Evolutionary conservation across 37 sponge, comb jelly and placozoan genomes (phyloP).

Genomic region (Cladorhizidae sp.): DNA sequence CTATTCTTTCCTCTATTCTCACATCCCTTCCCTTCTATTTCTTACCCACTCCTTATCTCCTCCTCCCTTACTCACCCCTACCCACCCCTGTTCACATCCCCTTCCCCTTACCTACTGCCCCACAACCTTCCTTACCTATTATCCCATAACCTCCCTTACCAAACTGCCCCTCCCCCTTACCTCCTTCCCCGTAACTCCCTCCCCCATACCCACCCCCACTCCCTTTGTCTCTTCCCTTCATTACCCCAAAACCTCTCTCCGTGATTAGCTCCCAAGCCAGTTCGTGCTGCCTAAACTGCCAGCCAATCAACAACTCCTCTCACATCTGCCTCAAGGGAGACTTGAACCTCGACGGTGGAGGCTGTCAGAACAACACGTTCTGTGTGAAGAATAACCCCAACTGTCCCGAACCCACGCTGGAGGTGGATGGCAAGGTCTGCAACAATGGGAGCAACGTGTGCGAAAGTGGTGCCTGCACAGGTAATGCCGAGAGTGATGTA

Average conservation of each 20-base stretch:
- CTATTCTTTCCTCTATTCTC: too few species aligned
- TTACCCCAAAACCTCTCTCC: not conserved
- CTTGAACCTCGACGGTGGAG: slow-evolving; percentile 6
- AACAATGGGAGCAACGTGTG: slow-evolving; percentile 50
- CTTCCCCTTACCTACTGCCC: too few species aligned
- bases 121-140: not conserved
- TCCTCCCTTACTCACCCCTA: too few species aligned
- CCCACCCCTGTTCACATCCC: too few species aligned
- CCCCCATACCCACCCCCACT: not conserved
- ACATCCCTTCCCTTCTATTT: too few species aligned
- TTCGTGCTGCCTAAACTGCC: slow-evolving; percentile 12
- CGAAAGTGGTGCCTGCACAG: slow-evolving; percentile 46
- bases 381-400: slow-evolving; percentile 10
- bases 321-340: slow-evolving; percentile 32
- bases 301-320: not conserved
- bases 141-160: not conserved
- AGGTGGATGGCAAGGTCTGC: slow-evolving; percentile 25
- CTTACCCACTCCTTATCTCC: not conserved
- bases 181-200: not conserved
- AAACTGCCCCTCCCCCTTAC: not conserved
- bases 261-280: slow-evolving; percentile 33
- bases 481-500: slow-evolving; percentile 4
- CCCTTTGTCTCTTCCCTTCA: not conserved
- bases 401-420: slow-evolving; percentile 19
- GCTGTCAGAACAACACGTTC: slow-evolving; percentile 20